Evolutionary conservation across 2,113 vertebrate genomes (phyloP), one percentile per base, ranked within the genome.

Genomic region (Myrmecophaga tridactyla): DNA sequence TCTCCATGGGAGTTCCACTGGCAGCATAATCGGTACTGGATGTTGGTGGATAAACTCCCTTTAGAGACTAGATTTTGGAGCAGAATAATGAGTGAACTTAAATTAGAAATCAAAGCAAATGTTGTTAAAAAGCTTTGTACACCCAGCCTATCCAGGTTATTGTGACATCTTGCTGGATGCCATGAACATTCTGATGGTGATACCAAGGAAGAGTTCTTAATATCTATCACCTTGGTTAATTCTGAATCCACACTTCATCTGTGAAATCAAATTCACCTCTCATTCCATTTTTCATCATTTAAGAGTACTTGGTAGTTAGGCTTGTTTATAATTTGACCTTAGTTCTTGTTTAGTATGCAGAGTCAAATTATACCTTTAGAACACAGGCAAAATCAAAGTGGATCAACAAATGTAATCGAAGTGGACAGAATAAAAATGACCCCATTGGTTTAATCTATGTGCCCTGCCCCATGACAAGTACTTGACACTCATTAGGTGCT

Each of bases 191-290:
- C 77, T 75, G 29, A 72, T 60, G 4, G 27, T 21, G 27, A 69
- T 53, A 63, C 31, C 7, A 39, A 77, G 48, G 36, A 95, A 14
- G 0, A 63, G 25, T 78, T 65, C 27, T 73, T 87, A 76, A 27
- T 53, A 90, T 72, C 53, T 34, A 31, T 89, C 76, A 89, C 21
- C 7, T 94, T 72, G 41, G 60, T 84, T 93, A 62, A n/a, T 51
- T 87, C 18, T 36, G 43, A 93, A 84, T 85, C 13, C 6, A 29
- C 7, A 11, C n/a, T 70, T 81, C 23, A 15, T 23, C 63, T 90
- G 77, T 70, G 51, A 86, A 70, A 65, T 53, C 18, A 43, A 78
- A 53, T 41, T 75, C 29, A 67, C 75, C 23, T 86, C 31, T 39
- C 34, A 15, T 39, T 73, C 39, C 63, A 36, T 60, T 39, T 93